Base-by-base conservation (phyloP, 2,113 vertebrate species). In the Heptranchias perlo region DNA sequence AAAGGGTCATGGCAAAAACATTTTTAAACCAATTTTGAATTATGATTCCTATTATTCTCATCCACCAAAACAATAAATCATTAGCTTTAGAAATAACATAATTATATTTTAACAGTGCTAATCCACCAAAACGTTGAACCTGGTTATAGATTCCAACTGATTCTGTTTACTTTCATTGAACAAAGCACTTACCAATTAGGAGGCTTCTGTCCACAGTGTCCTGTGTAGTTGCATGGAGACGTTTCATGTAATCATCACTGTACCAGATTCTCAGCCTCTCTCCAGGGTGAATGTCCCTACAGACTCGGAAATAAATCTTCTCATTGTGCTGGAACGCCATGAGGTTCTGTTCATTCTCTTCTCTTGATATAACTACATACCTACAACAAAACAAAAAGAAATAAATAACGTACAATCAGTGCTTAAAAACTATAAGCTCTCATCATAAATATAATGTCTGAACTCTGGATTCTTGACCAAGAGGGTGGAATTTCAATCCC, bases 251-350 rank as follows among this genome's bases (percentile, higher is more conserved):
- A 96, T 99, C 98, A 76, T 98, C 97, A 1, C 99, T 99, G 97
- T 99, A 99, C 99, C 99, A 99, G 89, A 99, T 99, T 73, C 99
- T 97, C 96, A 99, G 98, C 97, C 97, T 98, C 97, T 99, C 98
- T 78, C 99, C 98, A 0, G 98, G 98, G 82, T 10, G 96, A 96
- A 99, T 98, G 96, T 97, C 97, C n/a, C 98, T 98, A 97, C 98
- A 98, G 35, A 97, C 98, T 11, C 98, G 98, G 97, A 99, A 99
- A 96, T 99, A 99, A 97, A 99, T 98, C 96, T 97, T 97, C 96
- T 98, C 98, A 0, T 98, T 97, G 96, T 98, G 98, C 96, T 99
- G 99, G 96, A 99, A 99, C 0, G 98, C 99, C 96, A 99, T 98
- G 96, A 99, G 96, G 97, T 99, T 99, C 97, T 98, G 98, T 96